Evolutionary conservation across 1,140 invertebrate genomes (phyloP).

Genomic region (Ditylenchus dipsaci): DNA sequence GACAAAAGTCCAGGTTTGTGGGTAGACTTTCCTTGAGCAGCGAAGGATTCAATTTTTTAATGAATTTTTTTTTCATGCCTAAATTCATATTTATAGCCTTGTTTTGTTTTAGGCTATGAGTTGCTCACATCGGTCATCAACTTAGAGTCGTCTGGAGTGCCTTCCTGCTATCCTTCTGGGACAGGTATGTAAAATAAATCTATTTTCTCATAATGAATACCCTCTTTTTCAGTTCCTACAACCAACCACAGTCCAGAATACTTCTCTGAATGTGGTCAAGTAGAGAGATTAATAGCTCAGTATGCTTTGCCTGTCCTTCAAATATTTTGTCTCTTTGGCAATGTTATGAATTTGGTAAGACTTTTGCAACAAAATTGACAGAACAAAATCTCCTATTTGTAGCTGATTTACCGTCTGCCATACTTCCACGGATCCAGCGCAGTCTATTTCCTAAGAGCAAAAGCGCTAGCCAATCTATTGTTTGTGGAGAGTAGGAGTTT

Average conservation of each 20-base stretch:
- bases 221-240: slow-evolving; percentile 36
- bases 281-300: slow-evolving; percentile 36
- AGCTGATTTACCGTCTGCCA: slow-evolving; percentile 51
- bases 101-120: neutral
- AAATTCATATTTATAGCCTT: too few relatives aligned
- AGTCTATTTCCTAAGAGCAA: slow-evolving; percentile 53
- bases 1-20: too few relatives aligned
- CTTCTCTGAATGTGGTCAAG: slow-evolving; percentile 19
- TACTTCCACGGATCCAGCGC: slow-evolving; percentile 52
- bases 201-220: too few relatives aligned
- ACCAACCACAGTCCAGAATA: slow-evolving; percentile 38
- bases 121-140: neutral
- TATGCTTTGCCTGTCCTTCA: slow-evolving; percentile 44
- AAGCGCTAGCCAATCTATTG: slow-evolving; percentile 52
- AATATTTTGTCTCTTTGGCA: slow-evolving; percentile 52
- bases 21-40: too few relatives aligned
- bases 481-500: slow-evolving; percentile 52
- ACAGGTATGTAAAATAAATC: neutral
- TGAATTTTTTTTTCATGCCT: too few relatives aligned
- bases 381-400: too few relatives aligned
- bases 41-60: too few relatives aligned
- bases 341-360: slow-evolving; percentile 41
- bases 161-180: neutral
- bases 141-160: slow-evolving; percentile 11
- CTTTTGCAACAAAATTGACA: too few relatives aligned